A percentile compares a stretch with the other conserved stretches of the same genome.
Conservation (phyloP, 1,140 invertebrate genomes). For the Phenacoccus solenopsis region DNA sequence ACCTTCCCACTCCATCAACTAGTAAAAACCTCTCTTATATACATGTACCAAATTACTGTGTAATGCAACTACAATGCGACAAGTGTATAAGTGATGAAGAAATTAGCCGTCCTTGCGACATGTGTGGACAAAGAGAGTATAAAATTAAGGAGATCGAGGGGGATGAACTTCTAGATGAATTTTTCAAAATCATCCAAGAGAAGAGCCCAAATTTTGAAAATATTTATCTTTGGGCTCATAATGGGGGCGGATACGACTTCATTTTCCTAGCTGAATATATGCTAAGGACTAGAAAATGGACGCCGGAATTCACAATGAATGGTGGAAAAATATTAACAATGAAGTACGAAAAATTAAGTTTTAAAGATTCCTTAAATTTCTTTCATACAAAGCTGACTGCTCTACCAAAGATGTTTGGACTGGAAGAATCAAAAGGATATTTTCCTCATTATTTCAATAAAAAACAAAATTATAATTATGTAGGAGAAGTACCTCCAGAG, state of each 20-base stretch:
- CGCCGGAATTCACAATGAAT: neutral
- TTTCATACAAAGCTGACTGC: neutral
- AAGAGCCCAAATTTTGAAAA: neutral
- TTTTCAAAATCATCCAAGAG: neutral
- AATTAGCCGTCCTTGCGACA: neutral
- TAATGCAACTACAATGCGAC: neutral
- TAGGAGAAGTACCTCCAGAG: constrained; percentile 22
- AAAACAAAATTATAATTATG: constrained; percentile 23
- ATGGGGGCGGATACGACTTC: neutral
- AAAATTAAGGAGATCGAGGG: neutral
- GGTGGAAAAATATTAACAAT: neutral
- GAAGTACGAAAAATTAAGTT: neutral
- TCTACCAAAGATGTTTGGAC: constrained; percentile 24
- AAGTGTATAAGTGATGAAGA: neutral
- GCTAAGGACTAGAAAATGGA: neutral
- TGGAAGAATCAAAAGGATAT: constrained; percentile 25
- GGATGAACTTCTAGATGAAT: neutral
- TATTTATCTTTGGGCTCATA: neutral
- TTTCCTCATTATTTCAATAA: constrained; percentile 28
- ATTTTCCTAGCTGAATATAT: neutral
- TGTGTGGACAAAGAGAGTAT: neutral
- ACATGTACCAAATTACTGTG: constrained; percentile 4
- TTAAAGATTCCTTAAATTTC: constrained; percentile 15
- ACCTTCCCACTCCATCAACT: no score
- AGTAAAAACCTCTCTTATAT: neutral